These are phyloP conservation scores for Spodoptera exigua DNA, from an alignment of 2,888 invertebrate species.

Conservation along the genomic window DNA sequence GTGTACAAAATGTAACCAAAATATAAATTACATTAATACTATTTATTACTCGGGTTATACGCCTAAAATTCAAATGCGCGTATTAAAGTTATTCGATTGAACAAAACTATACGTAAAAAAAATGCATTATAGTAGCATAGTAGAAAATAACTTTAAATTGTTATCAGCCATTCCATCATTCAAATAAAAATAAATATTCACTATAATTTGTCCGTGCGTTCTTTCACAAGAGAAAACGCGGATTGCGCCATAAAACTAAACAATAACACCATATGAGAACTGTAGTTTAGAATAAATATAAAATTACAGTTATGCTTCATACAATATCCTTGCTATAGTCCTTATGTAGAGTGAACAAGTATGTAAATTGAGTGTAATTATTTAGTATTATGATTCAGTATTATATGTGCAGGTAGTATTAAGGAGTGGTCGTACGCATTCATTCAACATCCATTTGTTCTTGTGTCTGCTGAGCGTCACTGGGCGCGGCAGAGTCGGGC, in stretches of 20 bases:
- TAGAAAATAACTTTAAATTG: slow-evolving; percentile 60
- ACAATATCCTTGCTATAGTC: slow-evolving; percentile 21
- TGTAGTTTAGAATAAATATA: slow-evolving; percentile 4
- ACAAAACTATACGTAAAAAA: slow-evolving; percentile 49
- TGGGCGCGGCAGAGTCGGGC: slow-evolving; percentile 60
- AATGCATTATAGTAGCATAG: slow-evolving; percentile 40
- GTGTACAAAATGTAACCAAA: slow-evolving; percentile 57
- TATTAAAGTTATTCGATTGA: slow-evolving; percentile 52
- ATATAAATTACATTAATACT: slow-evolving; percentile 57
- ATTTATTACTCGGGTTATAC: slow-evolving; percentile 55
- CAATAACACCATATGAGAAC: slow-evolving; percentile 49
- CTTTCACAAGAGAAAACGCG: slow-evolving; percentile 54
- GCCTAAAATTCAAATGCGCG: slow-evolving; percentile 50
- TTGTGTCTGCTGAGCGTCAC: slow-evolving; percentile 60
- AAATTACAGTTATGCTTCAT: slow-evolving; percentile 29
- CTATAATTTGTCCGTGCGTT: slow-evolving; percentile 69
- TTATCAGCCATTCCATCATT: slow-evolving; percentile 62
- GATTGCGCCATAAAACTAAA: slow-evolving; percentile 60
- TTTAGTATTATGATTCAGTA: slow-evolving; percentile 62
- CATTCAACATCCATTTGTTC: slow-evolving; percentile 88
- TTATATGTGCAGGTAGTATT: slow-evolving; percentile 52
- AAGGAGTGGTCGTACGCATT: slow-evolving; percentile 51
- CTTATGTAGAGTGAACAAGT: slow-evolving; percentile 12
- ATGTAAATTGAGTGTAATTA: slow-evolving; percentile 56
- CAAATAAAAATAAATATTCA: slow-evolving; percentile 76